Conservation (phyloP, 2,113 vertebrate species). For the Hemicordylus capensis region DNA sequence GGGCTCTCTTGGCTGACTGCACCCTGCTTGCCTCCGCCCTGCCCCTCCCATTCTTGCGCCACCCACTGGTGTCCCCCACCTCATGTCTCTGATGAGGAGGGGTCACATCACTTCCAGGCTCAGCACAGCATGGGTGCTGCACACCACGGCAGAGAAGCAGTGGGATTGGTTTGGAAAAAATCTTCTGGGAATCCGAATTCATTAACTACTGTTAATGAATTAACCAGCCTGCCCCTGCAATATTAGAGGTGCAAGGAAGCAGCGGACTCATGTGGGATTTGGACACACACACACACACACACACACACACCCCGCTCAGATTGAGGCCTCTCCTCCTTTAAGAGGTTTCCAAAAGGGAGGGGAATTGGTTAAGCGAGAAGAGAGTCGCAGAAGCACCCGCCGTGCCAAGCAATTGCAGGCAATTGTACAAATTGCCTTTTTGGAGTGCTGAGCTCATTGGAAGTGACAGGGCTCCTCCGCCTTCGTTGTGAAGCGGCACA, state of each 20-base stretch:
- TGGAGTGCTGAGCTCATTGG: background rate
- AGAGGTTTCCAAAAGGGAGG: background rate
- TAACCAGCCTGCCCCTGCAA: background rate
- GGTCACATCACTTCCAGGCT: too few relatives aligned
- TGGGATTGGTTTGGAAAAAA: too few relatives aligned
- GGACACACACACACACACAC: too few relatives aligned
- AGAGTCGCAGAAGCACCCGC: background rate
- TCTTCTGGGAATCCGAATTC: background rate
- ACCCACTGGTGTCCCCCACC: too few relatives aligned
- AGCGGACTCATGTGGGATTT: background rate
- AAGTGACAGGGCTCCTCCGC: background rate
- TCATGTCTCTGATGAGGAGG: too few relatives aligned
- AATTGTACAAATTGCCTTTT: background rate
- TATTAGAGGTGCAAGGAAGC: background rate
- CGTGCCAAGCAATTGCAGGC: background rate
- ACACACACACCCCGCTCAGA: too few relatives aligned
- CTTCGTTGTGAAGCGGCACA: background rate
- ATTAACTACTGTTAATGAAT: too few relatives aligned
- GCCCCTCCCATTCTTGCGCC: too few relatives aligned
- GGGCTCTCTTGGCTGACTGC: too few relatives aligned
- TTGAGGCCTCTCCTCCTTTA: background rate
- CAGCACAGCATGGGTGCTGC: too few relatives aligned
- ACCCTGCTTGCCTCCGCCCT: too few relatives aligned
- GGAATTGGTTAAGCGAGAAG: background rate
- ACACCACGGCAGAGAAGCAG: too few relatives aligned